A percentile compares a stretch with the other conserved stretches of the same genome.
Conservation (phyloP, 2,888 invertebrate genomes). For the Anarsia innoxiella region DNA sequence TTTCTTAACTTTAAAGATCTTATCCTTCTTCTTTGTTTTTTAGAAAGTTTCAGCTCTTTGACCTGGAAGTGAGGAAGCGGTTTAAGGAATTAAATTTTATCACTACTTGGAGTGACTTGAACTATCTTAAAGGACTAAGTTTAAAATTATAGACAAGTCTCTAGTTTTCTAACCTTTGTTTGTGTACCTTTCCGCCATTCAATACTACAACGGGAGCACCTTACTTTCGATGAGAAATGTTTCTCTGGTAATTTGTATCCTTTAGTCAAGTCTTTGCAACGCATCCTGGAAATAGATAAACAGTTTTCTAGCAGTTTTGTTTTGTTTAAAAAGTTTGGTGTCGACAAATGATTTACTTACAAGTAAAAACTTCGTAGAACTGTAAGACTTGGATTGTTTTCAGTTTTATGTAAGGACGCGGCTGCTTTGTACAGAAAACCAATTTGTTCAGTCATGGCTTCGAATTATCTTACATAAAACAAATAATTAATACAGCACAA, state of each 20-base stretch:
- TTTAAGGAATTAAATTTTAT: no score
- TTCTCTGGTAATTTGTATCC: constrained; percentile 47
- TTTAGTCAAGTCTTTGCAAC: constrained; percentile 44
- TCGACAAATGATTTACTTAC: no score
- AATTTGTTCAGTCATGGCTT: constrained; percentile 50
- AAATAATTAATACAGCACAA: no score
- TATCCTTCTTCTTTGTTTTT: constrained; percentile 19
- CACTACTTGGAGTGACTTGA: no score
- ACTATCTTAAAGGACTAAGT: no score
- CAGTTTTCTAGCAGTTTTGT: no score
- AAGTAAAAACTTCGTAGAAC: constrained; percentile 53
- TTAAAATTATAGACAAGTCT: no score
- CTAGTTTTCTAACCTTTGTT: constrained; percentile 44
- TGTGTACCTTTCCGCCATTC: constrained; percentile 44
- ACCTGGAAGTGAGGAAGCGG: constrained; percentile 36
- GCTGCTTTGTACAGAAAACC: constrained; percentile 47
- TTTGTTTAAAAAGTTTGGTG: no score
- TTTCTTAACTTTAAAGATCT: constrained; percentile 10
- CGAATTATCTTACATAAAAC: no score
- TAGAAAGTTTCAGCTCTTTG: constrained; percentile 30
- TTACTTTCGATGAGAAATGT: constrained; percentile 41
- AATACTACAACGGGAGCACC: constrained; percentile 51
- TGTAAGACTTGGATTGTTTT: constrained; percentile 26
- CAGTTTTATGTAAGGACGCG: constrained; percentile 24
- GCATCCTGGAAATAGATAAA: constrained; percentile 46